Conservation (phyloP, 2,888 invertebrate species). For the Lithophane socia region DNA sequence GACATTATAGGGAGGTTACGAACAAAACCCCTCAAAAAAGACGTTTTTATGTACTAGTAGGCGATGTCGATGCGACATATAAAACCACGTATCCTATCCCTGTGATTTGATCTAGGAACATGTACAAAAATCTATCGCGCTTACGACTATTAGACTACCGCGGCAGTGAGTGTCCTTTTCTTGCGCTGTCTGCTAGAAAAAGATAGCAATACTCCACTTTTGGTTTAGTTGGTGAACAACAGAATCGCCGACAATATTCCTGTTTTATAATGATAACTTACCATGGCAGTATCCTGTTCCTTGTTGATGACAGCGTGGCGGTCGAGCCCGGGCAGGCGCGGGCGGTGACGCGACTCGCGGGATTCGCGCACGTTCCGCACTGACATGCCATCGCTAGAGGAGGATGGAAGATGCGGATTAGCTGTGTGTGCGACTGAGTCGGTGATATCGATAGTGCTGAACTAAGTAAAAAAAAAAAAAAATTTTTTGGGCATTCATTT, state of each 20-base stretch:
- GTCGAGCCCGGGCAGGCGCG: constrained; percentile 83
- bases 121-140: background rate
- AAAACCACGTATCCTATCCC: background rate
- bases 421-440: background rate
- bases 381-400: constrained; percentile 84
- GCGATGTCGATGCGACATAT: background rate
- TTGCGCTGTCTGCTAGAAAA: background rate
- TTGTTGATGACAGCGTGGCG: constrained; percentile 86
- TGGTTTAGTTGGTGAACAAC: background rate
- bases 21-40: background rate
- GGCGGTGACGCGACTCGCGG: constrained; percentile 80
- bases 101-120: background rate
- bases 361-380: constrained; percentile 78
- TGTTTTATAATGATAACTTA: constrained; percentile 59
- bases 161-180: background rate
- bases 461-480: background rate
- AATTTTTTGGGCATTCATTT: background rate
- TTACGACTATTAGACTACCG: background rate
- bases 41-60: background rate
- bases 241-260: background rate
- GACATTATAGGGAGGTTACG: background rate
- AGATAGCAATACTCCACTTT: background rate
- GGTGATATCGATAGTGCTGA: background rate
- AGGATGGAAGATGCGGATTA: constrained; percentile 27
- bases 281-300: constrained; percentile 87